These are phyloP conservation scores for Eristalis pertinax DNA, from an alignment of 2,888 invertebrate genomes.

Conservation along the genomic window DNA sequence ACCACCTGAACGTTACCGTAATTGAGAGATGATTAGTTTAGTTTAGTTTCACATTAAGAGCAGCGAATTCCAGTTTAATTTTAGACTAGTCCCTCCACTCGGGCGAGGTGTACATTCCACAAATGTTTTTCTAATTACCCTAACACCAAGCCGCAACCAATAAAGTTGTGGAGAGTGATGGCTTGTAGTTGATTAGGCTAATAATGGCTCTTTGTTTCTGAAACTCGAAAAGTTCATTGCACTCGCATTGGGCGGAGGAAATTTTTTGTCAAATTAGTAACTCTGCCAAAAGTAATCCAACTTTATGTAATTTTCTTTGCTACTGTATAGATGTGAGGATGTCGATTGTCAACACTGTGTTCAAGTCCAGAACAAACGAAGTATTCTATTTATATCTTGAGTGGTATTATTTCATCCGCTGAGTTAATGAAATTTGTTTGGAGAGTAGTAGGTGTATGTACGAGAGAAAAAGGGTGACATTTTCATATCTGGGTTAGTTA, in stretches of 20 bases:
- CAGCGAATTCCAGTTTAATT: background rate
- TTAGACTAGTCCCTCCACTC: background rate
- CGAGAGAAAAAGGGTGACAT: no score
- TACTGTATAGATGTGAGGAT: no score
- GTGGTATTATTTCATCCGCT: no score
- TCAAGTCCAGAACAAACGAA: no score
- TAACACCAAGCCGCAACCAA: background rate
- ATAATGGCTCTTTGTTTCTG: background rate
- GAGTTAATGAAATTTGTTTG: no score
- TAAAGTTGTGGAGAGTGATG: background rate
- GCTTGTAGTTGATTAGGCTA: background rate
- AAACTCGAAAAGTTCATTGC: background rate
- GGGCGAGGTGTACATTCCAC: background rate
- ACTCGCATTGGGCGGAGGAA: background rate
- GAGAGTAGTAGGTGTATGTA: no score
- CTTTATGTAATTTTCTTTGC: no score
- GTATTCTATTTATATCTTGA: no score
- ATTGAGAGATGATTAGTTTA: background rate
- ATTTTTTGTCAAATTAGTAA: no score
- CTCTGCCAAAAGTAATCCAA: no score
- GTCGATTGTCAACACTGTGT: no score
- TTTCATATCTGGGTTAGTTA: no score
- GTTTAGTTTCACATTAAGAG: background rate
- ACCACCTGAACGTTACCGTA: background rate
- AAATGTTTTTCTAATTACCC: background rate